Conservation (phyloP, 2,888 invertebrate genomes). For the Sussaba pulchella region DNA sequence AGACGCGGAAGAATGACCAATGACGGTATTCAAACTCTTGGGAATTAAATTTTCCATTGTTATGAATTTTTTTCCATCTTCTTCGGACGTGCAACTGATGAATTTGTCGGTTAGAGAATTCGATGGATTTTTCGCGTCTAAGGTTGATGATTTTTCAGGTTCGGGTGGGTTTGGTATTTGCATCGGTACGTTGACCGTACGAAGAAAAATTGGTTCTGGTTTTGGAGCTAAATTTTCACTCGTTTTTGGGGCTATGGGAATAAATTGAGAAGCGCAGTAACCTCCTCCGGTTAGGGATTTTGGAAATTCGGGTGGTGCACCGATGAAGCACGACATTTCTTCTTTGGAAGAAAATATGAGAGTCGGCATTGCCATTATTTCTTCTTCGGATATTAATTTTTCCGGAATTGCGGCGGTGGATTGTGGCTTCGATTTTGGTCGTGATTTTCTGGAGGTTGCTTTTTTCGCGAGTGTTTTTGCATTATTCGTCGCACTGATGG, state of each 20-base stretch:
- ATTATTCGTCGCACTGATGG: not conserved
- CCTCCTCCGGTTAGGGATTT: constrained; percentile 18
- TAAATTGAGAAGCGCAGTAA: constrained; percentile 70
- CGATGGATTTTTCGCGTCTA: not conserved
- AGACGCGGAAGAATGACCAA: too few relatives aligned
- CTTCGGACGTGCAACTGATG: too few relatives aligned
- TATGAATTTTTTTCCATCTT: too few relatives aligned
- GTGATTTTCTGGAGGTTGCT: constrained; percentile 44
- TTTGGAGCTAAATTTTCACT: constrained; percentile 18
- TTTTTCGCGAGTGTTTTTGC: constrained; percentile 34
- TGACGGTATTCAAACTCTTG: too few relatives aligned
- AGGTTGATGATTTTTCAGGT: too few relatives aligned
- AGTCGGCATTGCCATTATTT: constrained; percentile 76
- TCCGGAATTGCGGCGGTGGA: not conserved
- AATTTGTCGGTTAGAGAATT: too few relatives aligned
- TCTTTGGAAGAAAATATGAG: constrained; percentile 77
- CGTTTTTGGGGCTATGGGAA: constrained; percentile 78
- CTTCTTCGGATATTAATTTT: constrained; percentile 66
- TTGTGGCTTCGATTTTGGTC: constrained; percentile 34
- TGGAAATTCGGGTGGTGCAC: not conserved
- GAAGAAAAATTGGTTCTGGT: constrained; percentile 64
- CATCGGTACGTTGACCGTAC: constrained; percentile 71
- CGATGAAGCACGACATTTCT: constrained; percentile 67
- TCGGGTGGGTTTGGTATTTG: constrained; percentile 37
- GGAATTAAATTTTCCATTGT: constrained; percentile 4